These are phyloP conservation scores for Anser cygnoides DNA, from an alignment of 2,113 vertebrate species.

Conservation along the genomic window DNA sequence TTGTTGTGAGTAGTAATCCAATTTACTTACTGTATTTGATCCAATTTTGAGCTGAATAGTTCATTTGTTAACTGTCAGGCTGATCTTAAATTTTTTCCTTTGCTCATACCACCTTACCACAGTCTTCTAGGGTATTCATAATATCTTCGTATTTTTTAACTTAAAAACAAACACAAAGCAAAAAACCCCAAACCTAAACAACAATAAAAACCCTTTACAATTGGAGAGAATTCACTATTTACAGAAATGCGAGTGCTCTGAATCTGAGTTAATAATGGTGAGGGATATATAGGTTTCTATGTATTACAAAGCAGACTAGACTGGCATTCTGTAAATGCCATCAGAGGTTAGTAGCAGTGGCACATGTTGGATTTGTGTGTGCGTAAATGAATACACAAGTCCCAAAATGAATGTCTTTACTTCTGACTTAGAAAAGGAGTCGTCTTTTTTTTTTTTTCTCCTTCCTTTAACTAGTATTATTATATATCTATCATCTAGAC, in stretches of 20 bases:
- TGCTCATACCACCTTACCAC: fast-evolving
- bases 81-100: not conserved
- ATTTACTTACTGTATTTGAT: not conserved
- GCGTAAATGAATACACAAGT: not conserved
- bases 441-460: no score
- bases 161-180: not conserved
- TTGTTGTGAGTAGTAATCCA: not conserved
- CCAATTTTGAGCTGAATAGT: not conserved
- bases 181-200: not conserved
- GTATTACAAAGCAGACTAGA: not conserved
- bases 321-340: not conserved
- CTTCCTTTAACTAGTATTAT: not conserved
- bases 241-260: not conserved
- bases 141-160: not conserved
- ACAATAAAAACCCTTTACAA: not conserved
- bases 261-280: not conserved
- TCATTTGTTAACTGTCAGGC: not conserved
- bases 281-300: not conserved
- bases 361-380: not conserved
- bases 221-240: not conserved
- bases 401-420: not conserved
- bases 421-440: not conserved
- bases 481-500: not conserved
- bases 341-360: not conserved
- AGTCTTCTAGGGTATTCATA: no score